Evolutionary conservation across 2,797 vertebrate species (phyloP).

Genomic region (Tachyglossus aculeatus): DNA sequence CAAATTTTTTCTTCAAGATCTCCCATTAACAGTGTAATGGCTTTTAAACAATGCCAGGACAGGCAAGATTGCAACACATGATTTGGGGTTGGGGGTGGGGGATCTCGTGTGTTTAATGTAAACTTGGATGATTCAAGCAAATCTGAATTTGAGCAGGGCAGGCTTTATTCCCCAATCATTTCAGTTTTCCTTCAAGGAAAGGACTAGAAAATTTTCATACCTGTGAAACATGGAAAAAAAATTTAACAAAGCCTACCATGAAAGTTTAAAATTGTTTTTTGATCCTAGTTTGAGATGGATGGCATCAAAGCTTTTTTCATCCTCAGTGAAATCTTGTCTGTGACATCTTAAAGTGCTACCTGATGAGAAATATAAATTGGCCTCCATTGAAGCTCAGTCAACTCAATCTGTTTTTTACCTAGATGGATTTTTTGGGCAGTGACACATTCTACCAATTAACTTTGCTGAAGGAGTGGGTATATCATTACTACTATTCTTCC

Average conservation of each 20-base stretch:
- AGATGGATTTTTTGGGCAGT: constrained; percentile 10
- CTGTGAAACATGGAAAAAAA: background rate
- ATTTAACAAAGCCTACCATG: constrained; percentile 23
- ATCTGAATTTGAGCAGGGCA: background rate
- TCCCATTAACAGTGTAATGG: too few species aligned
- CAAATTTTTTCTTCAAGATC: too few species aligned
- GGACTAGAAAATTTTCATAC: constrained; percentile 3
- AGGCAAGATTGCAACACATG: too few species aligned
- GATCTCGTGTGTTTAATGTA: too few species aligned
- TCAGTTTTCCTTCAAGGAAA: background rate
- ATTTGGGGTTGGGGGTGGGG: too few species aligned
- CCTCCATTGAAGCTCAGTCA: background rate
- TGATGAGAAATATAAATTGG: constrained; percentile 16
- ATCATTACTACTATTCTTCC: too few species aligned
- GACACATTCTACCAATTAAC: constrained; percentile 16
- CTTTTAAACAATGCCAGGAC: too few species aligned
- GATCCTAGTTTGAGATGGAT: background rate
- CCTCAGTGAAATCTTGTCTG: background rate
- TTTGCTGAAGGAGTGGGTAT: background rate
- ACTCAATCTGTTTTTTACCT: constrained; percentile 20
- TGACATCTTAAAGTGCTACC: background rate
- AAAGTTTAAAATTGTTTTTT: constrained; percentile 32
- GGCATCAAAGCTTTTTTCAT: constrained; percentile 12
- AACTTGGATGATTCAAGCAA: too few species aligned
- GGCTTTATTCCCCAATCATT: background rate